A percentile compares a stretch with the other conserved stretches of the same genome.
Evolutionary conservation across 2,888 invertebrate genomes (phyloP).

Genomic region (Halictus ligatus): DNA sequence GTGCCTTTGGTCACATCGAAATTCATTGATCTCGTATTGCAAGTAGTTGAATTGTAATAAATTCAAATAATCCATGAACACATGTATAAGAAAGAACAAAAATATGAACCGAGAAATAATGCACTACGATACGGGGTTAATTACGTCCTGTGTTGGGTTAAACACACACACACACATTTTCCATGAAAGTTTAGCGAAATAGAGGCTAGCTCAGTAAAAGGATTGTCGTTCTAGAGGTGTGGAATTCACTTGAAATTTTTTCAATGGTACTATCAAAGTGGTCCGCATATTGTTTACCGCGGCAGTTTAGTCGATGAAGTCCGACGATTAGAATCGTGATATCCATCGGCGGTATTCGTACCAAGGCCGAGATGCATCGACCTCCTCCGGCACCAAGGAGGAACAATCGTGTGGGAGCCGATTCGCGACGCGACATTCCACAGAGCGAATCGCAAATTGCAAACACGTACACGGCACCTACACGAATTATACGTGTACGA

Average conservation of each 20-base stretch:
- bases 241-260: neutral
- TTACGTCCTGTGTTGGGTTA: neutral
- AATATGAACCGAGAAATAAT: no score
- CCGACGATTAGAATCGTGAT: neutral
- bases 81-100: no score
- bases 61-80: no score
- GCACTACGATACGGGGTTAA: no score
- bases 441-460: conserved; percentile 38
- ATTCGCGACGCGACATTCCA: conserved; percentile 43
- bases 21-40: no score
- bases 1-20: no score
- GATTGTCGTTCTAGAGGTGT: neutral
- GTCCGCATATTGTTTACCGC: neutral
- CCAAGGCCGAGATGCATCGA: conserved; percentile 41
- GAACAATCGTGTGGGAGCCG: conserved; percentile 58
- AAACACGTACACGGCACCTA: conserved; percentile 51
- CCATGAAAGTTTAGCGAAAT: neutral
- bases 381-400: conserved; percentile 16
- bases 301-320: neutral
- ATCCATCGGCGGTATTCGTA: conserved; percentile 21
- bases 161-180: neutral
- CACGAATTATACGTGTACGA: conserved; percentile 44
- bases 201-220: neutral
- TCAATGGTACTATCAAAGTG: neutral
- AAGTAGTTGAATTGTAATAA: no score